Evolutionary conservation across 2,888 invertebrate species (phyloP).

Genomic region (Copidosoma aretas): DNA sequence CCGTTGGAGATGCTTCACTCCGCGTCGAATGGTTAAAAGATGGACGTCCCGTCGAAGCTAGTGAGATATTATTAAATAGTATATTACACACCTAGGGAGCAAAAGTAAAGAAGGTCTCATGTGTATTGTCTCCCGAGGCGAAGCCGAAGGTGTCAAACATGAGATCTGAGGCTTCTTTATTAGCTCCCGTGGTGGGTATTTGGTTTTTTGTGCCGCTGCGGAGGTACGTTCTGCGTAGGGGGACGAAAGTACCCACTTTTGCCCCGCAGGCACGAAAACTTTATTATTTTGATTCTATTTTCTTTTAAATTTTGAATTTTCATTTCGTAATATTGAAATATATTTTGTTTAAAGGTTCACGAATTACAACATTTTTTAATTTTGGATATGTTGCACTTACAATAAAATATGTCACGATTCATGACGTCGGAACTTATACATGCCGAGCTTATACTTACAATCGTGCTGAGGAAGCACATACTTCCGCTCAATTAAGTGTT

Average conservation of each 20-base stretch:
- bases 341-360: constrained; percentile 67
- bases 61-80: constrained; percentile 62
- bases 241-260: too few relatives aligned
- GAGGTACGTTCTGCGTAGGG: too few relatives aligned
- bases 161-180: too few relatives aligned
- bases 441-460: constrained; percentile 90
- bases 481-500: constrained; percentile 82
- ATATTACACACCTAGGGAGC: too few relatives aligned
- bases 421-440: constrained; percentile 89
- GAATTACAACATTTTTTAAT: constrained; percentile 92
- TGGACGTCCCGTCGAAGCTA: constrained; percentile 88
- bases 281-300: too few relatives aligned
- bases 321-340: constrained; percentile 16
- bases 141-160: too few relatives aligned
- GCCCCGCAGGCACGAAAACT: too few relatives aligned
- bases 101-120: too few relatives aligned
- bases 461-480: constrained; percentile 83
- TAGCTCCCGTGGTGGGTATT: too few relatives aligned
- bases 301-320: background rate
- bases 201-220: too few relatives aligned
- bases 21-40: constrained; percentile 93
- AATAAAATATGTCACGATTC: constrained; percentile 86
- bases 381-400: constrained; percentile 95
- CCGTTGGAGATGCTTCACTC: constrained; percentile 87
- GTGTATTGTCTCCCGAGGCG: too few relatives aligned